Base-by-base conservation (phyloP, 2,797 vertebrate genomes). In the Poecilia gillii region DNA sequence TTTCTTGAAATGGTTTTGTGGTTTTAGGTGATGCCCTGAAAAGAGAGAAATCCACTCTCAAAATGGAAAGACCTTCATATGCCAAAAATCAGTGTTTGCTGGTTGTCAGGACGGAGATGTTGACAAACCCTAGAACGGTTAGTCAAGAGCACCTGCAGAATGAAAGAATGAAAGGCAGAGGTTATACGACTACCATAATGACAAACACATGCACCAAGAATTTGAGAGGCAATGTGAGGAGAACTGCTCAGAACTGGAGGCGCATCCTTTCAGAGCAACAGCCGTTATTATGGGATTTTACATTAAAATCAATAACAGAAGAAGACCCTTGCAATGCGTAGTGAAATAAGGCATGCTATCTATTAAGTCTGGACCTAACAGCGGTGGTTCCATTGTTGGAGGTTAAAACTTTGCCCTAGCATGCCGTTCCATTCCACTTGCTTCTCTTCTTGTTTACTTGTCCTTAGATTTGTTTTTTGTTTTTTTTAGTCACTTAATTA, bases 311-410 rank as follows among this genome's bases (percentile, higher is more conserved):
- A 72, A 76, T 57, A 23, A 43, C 70, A 76, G 36, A 7, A 76
- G 47, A 74, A 31, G 77, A 23, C 4, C 81, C 81, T 88, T 41
- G 36, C 39, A 31, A 88, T 72, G 43, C 64, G 39, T 41, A 83
- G 70, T 84, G 75, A 90, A 84, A 49, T 72, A 25, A 73, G 77
- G 68, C 84, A 84, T 86, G 84, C 78, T 79, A 80, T 76, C 66
- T 20, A 75, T 87, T 80, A 90, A 82, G 14, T 12, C 57, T 73
- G 25, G 18, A 45, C 45, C 23, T 39, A 53, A 33, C 25, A 75
- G 25, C 72, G 68, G 80, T 36, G 62, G 64, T 45, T 76, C 55
- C 7, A 45, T 14, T 49, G 9, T 78, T 85, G 12, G 51, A 18
- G 13, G 39, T 75, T 77, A 33, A 72, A 18, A 75, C 25, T 41